These are phyloP conservation scores for Aplochiton taeniatus DNA, from an alignment of 2,797 vertebrate species.

Conservation along the genomic window DNA sequence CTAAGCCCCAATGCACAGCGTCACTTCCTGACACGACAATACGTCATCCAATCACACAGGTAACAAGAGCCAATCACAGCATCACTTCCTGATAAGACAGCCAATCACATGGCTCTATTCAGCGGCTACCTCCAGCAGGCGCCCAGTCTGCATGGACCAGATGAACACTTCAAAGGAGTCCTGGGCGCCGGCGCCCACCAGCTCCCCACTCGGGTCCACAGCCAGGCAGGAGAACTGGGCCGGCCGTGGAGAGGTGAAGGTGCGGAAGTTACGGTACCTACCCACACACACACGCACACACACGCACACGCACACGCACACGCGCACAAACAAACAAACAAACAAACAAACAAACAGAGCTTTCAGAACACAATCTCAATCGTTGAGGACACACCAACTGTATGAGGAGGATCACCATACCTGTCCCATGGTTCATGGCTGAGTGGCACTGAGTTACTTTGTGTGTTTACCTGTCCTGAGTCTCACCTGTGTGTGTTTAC, in stretches of 20 bases:
- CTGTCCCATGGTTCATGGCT: no score
- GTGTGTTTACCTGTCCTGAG: no score
- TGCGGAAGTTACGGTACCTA: conserved; percentile 98
- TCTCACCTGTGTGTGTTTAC: no score
- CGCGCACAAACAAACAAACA: not conserved
- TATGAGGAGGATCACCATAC: no score
- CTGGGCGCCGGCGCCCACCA: conserved; percentile 92
- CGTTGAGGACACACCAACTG: no score
- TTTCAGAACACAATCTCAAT: no score
- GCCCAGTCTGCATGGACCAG: conserved; percentile 97
- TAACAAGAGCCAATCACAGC: no score
- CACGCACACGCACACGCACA: not conserved
- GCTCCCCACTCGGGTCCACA: conserved; percentile 88
- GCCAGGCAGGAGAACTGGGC: conserved; percentile 92
- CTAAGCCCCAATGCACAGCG: no score
- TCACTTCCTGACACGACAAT: no score
- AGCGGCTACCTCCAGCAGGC: conserved; percentile 87
- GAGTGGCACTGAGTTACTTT: no score
- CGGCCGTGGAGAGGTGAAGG: conserved; percentile 90
- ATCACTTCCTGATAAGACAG: not conserved
- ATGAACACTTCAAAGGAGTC: conserved; percentile 95
- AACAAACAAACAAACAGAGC: no score
- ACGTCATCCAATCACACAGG: no score
- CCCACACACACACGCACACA: not conserved
- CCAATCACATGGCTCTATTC: not conserved